A percentile compares a stretch with the other conserved stretches of the same genome.
These are phyloP conservation scores for Chlamydotis undulata DNA, from an alignment of 2,113 vertebrate species.

Conservation along the genomic window DNA sequence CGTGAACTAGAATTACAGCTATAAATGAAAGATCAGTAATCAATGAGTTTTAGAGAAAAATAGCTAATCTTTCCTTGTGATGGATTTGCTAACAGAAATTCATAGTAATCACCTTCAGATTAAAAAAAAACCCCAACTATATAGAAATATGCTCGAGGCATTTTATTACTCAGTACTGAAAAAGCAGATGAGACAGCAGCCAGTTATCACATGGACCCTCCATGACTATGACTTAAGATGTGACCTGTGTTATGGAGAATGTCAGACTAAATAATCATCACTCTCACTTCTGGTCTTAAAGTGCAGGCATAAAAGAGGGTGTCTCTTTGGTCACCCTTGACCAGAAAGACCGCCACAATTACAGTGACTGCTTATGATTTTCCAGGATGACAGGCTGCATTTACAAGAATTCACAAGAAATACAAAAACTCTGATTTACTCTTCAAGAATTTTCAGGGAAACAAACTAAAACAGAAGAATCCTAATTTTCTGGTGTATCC, in stretches of 20 bases:
- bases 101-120: not conserved
- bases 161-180: constrained; percentile 1
- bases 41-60: not conserved
- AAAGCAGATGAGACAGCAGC: constrained; percentile 15
- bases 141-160: not conserved
- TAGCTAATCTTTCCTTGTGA: not conserved
- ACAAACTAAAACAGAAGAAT: not conserved
- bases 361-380: not conserved
- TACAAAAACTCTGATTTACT: not conserved
- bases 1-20: not conserved
- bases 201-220: not conserved
- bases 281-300: not conserved
- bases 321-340: not conserved
- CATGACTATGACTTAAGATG: not conserved
- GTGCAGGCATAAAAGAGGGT: not conserved
- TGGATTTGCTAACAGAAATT: not conserved
- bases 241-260: not conserved
- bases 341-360: not conserved
- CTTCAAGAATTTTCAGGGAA: not conserved
- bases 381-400: not conserved
- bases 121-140: not conserved
- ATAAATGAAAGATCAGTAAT: not conserved
- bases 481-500: not conserved
- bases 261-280: constrained; percentile 5
- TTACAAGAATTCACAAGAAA: not conserved